A percentile compares a stretch with the other conserved stretches of the same genome.
Evolutionary conservation across 2,113 vertebrate genomes (phyloP).

Genomic region (Chlorocebus sabaeus): DNA sequence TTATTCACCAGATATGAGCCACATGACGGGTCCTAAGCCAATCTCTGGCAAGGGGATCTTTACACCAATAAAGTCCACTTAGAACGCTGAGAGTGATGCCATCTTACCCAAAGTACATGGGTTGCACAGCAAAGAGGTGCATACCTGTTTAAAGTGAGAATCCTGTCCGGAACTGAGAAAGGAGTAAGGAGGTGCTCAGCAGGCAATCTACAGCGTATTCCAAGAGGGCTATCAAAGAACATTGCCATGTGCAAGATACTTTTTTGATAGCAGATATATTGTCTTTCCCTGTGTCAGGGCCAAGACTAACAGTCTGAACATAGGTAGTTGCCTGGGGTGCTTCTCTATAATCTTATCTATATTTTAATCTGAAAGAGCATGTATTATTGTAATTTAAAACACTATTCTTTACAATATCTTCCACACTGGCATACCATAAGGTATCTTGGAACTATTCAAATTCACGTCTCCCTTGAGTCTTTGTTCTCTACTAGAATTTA

Average conservation of each 20-base stretch:
- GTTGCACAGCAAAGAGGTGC: background rate
- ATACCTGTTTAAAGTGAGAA: background rate
- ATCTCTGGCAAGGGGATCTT: background rate
- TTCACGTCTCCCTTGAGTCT: background rate
- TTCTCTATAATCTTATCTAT: background rate
- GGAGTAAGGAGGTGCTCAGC: background rate
- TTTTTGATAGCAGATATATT: background rate
- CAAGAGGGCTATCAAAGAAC: background rate
- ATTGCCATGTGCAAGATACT: no score
- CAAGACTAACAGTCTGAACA: background rate
- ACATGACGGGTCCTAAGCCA: background rate
- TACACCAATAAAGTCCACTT: background rate
- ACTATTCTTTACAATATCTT: background rate
- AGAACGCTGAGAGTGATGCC: background rate
- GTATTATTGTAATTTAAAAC: background rate
- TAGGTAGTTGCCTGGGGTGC: background rate
- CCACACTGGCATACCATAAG: background rate
- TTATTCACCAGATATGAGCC: background rate
- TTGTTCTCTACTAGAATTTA: background rate
- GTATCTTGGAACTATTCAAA: background rate
- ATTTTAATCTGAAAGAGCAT: background rate
- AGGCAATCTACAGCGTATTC: background rate
- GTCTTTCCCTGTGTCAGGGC: background rate
- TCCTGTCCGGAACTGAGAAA: background rate
- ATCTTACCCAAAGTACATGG: background rate